Evolutionary conservation across 2,888 invertebrate genomes (phyloP), one percentile per base, ranked within the genome.

Genomic region (Anoplius nigerrimus): DNA sequence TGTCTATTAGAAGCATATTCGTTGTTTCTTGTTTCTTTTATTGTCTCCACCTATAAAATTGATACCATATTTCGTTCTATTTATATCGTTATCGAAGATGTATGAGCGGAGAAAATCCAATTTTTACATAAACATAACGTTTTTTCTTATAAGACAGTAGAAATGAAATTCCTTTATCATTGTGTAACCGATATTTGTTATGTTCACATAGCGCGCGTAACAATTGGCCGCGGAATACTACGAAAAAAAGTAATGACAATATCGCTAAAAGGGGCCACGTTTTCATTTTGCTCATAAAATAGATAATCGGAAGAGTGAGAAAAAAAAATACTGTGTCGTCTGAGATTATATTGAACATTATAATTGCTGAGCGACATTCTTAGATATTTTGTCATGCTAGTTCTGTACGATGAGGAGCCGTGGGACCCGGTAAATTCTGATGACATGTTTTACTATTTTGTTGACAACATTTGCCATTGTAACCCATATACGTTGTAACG

Each of bases 21-120:
- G 20, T 21, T 61, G 55, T 6, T 34, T 73, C 60, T 73, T 66
- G 73, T 73, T 24, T 24, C 6, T 24, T 34, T 34, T 34, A 6
- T 34, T 6, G 6, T 6, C 34, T 6, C 34, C 8, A 13, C 2
- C 34, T 73, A 71, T 71, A 42, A 66, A 63, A 63, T 65, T 62
- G 45, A 66, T 46, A 70, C 53, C 24, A 59, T 69, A 68, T 72
- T 62, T n/a, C n/a, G n/a, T n/a, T 71, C 69, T 71, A 74, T 79
- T 69, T 72, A 65, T 60, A 63, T 52, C 67, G 63, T 76, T 71
- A 68, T 55, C 11, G 46, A 74, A 57, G 45, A 60, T 71, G 62
- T 63, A 42, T 64, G 68, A 64, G 62, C 34, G 52, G 24, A 56
- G 2, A 6, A 18, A 15, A 27, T n/a, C 20, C 15, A 56, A 42